phyloP scores from a whole-genome alignment of 1,140 invertebrate species.

The Drosophila mayri region DNA sequence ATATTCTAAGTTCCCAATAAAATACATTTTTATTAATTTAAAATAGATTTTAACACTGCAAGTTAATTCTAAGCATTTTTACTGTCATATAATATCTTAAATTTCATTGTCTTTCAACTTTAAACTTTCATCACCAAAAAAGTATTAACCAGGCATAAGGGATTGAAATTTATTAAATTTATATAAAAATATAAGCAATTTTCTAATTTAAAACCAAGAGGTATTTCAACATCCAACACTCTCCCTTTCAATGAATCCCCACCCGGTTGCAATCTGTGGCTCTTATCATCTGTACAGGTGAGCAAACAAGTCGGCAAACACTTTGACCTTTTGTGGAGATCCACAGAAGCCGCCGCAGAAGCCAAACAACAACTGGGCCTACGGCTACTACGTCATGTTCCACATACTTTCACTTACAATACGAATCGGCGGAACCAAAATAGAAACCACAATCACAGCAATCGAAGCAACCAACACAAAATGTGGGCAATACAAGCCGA shows the following conservation, averaged over 20 bases:
- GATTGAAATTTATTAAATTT: too few relatives aligned
- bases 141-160: too few relatives aligned
- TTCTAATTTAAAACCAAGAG: background rate
- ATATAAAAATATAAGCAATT: too few relatives aligned
- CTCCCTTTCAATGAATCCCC: slow-evolving; percentile 31
- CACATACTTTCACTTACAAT: slow-evolving; percentile 75
- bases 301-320: slow-evolving; percentile 35
- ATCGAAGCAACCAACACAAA: slow-evolving; percentile 41
- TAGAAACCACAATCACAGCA: slow-evolving; percentile 70
- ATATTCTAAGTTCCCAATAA: too few relatives aligned
- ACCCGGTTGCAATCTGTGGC: slow-evolving; percentile 8
- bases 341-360: slow-evolving; percentile 27
- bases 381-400: slow-evolving; percentile 35
- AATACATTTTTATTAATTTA: too few relatives aligned
- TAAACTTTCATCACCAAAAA: too few relatives aligned
- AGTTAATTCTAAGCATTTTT: too few relatives aligned
- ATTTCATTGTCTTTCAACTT: too few relatives aligned
- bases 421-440: slow-evolving; percentile 74
- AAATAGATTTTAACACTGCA: too few relatives aligned
- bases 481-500: slow-evolving; percentile 34
- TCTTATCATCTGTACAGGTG: slow-evolving; percentile 51
- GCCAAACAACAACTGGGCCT: slow-evolving; percentile 29
- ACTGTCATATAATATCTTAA: too few relatives aligned
- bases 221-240: slow-evolving; percentile 3
- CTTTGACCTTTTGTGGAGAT: slow-evolving; percentile 55